Base-by-base conservation (phyloP, 2,888 invertebrate genomes). In the Dicycla oo region DNA sequence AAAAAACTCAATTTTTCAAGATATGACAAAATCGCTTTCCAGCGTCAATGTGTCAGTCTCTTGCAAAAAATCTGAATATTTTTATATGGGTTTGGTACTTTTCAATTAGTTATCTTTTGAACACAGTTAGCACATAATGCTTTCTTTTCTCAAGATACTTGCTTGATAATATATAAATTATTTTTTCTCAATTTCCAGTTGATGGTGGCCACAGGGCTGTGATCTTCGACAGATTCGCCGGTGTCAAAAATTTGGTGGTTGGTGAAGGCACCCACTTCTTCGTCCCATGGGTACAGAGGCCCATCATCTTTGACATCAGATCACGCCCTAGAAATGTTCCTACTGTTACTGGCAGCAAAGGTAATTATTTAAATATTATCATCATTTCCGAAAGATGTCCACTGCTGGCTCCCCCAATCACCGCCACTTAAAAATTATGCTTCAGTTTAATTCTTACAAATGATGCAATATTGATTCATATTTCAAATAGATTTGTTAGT, bases 191-290 rank as follows among this genome's bases (percentile, higher is more conserved):
- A 47, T 70, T 95, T 97, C 77, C 94, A 98, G 99, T 99, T 93
- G 99, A 99, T 92, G 99, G 99, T 89, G 99, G 99, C 60, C 98
- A 99, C 92, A 97, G 99, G 92, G 99, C 99, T 82, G 99, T 99
- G n/a, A 99, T 99, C 87, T 99, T 99, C 92, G 99, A 99, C 95
- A 97, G 99, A 91, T 99, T 99, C 94, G 97, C 97, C 72, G 99
- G 99, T 91, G 98, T 99, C 56, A 99, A 99, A 93, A 97, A 98
- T 83, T 94, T 96, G 67, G 99, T 99, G 18, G 97, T 98, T 45
- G 99, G 99, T 40, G 99, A 99, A 96, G 99, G 99, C 61, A 99
- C 99, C 79, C 99, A 99, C 95, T 99, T 99, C 94, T 98, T 98
- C 89, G 98, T 99, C 92, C 99, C 99, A 8, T 99, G 99, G 99